These are phyloP conservation scores for Macquaria australasica DNA, from an alignment of 2,113 vertebrate genomes.

Conservation along the genomic window DNA sequence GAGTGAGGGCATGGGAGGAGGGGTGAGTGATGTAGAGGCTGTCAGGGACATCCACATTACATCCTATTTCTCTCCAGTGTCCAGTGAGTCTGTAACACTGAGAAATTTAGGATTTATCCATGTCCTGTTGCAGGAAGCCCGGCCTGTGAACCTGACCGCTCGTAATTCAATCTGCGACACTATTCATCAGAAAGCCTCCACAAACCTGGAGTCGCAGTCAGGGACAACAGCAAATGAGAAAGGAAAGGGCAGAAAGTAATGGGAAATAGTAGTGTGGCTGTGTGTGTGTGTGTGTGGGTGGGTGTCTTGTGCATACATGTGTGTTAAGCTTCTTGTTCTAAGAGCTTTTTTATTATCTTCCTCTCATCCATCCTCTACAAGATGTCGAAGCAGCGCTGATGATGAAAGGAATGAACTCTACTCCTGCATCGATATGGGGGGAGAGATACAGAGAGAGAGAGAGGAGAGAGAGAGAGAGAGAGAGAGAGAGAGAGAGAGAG, in stretches of 20 bases:
- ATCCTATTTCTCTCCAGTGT: slow-evolving; percentile 50
- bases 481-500: neutral
- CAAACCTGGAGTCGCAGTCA: slow-evolving; percentile 42
- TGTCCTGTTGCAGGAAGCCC: slow-evolving; percentile 47
- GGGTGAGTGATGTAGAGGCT: slow-evolving; percentile 55
- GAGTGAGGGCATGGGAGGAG: slow-evolving; percentile 28
- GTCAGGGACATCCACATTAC: slow-evolving; percentile 55
- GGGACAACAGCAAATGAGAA: slow-evolving; percentile 49
- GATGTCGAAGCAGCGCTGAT: slow-evolving; percentile 54
- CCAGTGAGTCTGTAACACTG: slow-evolving; percentile 35
- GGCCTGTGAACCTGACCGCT: slow-evolving; percentile 52
- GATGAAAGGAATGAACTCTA: slow-evolving; percentile 62
- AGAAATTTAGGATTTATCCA: slow-evolving; percentile 62
- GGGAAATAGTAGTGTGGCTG: slow-evolving; percentile 13
- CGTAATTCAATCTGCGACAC: slow-evolving; percentile 58
- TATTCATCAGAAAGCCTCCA: slow-evolving; percentile 55
- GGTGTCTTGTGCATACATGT: slow-evolving; percentile 13
- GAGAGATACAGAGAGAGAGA: neutral
- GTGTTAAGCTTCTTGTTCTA: slow-evolving; percentile 36
- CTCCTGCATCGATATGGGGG: slow-evolving; percentile 27
- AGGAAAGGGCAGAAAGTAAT: slow-evolving; percentile 41
- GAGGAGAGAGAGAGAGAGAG: neutral
- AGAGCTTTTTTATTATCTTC: slow-evolving; percentile 51
- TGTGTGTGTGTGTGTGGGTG: slow-evolving; percentile 8
- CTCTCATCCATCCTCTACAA: slow-evolving; percentile 43